Conservation (phyloP, 2,888 invertebrate genomes). For the Diarsia mendica region DNA sequence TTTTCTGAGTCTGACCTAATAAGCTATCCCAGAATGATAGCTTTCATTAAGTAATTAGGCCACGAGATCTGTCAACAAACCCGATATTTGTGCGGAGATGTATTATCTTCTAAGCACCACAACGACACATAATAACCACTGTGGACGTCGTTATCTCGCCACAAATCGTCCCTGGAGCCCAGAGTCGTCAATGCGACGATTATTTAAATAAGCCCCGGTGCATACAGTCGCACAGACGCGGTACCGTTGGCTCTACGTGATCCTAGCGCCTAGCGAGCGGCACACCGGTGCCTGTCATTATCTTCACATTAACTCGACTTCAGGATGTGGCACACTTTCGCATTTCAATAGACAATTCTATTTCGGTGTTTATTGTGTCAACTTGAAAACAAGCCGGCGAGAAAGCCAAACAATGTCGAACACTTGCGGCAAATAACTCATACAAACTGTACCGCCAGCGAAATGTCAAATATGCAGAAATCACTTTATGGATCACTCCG, state of each 20-base stretch:
- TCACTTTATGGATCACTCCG: constrained; percentile 37
- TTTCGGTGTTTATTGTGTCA: constrained; percentile 67
- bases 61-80: constrained; percentile 56
- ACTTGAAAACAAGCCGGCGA: constrained; percentile 52
- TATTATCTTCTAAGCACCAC: constrained; percentile 61
- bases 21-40: constrained; percentile 41
- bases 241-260: constrained; percentile 87
- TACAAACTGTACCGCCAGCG: constrained; percentile 25
- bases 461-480: constrained; percentile 42
- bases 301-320: constrained; percentile 79
- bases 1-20: constrained; percentile 38
- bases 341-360: constrained; percentile 69
- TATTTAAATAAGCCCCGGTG: constrained; percentile 84
- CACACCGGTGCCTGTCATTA: constrained; percentile 78
- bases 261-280: constrained; percentile 83
- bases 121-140: constrained; percentile 61
- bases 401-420: constrained; percentile 54
- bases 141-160: constrained; percentile 71
- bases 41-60: constrained; percentile 56
- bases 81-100: constrained; percentile 36
- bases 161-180: constrained; percentile 72
- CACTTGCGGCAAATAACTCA: constrained; percentile 21
- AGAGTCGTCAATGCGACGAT: constrained; percentile 75
- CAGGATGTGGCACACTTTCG: constrained; percentile 85
- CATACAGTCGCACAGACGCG: constrained; percentile 70